Conservation (phyloP, 2,888 invertebrate species). For the Anaspis maculata region DNA sequence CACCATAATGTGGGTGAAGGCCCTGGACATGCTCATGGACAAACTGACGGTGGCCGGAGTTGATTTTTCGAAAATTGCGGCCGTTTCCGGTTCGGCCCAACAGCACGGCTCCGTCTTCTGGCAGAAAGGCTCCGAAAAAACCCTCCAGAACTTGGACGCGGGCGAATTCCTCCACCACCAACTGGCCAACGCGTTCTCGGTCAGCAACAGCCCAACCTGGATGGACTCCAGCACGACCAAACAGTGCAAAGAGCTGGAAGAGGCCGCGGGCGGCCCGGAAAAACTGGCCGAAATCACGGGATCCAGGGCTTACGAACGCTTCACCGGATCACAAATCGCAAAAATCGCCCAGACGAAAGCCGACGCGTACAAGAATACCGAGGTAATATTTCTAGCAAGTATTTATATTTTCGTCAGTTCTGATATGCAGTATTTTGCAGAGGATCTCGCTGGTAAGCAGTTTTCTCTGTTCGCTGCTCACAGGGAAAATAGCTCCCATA, state of each 20-base stretch:
- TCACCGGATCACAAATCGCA: slow-evolving; percentile 89
- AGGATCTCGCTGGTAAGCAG: slow-evolving; percentile 90
- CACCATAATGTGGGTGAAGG: slow-evolving; percentile 91
- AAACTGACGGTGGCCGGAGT: slow-evolving; percentile 72
- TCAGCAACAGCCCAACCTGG: slow-evolving; percentile 85
- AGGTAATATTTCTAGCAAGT: too few species aligned
- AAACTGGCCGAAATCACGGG: slow-evolving; percentile 74
- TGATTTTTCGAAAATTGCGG: slow-evolving; percentile 73
- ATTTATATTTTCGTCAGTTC: too few species aligned
- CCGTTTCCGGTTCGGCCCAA: slow-evolving; percentile 89
- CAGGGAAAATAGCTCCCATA: slow-evolving; percentile 83
- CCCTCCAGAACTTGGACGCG: slow-evolving; percentile 58
- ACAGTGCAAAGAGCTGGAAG: slow-evolving; percentile 73
- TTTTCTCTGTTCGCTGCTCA: slow-evolving; percentile 80
- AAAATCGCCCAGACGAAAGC: slow-evolving; percentile 69
- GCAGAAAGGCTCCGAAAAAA: slow-evolving; percentile 64
- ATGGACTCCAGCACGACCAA: slow-evolving; percentile 83
- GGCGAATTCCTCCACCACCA: slow-evolving; percentile 77
- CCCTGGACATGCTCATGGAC: slow-evolving; percentile 84
- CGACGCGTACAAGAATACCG: slow-evolving; percentile 65
- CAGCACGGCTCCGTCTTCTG: slow-evolving; percentile 98
- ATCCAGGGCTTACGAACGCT: slow-evolving; percentile 80
- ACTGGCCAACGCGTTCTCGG: slow-evolving; percentile 67
- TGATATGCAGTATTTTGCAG: too few species aligned
- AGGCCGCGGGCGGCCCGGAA: slow-evolving; percentile 66